Evolutionary conservation across 2,113 vertebrate genomes (phyloP).

Genomic region (Motacilla alba): DNA sequence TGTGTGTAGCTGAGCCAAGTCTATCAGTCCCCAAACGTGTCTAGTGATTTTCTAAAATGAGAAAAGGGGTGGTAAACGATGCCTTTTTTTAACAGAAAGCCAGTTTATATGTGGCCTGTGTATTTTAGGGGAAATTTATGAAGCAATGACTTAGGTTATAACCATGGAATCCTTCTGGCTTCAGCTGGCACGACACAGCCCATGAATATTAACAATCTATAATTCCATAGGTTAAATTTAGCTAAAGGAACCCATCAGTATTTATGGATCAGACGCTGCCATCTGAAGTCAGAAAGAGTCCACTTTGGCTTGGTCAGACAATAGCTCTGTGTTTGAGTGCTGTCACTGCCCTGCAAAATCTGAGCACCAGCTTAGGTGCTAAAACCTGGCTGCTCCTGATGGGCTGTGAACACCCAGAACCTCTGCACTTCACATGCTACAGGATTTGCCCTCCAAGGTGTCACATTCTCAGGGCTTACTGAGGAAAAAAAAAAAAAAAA

Average conservation of each 20-base stretch:
- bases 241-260: neutral
- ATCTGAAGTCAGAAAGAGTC: neutral
- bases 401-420: neutral
- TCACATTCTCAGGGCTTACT: neutral
- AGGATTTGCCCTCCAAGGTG: neutral
- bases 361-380: neutral
- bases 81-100: neutral
- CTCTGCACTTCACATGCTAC: neutral
- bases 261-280: neutral
- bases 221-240: neutral
- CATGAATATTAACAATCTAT: neutral
- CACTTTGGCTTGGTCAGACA: neutral
- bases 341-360: neutral
- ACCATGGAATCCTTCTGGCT: neutral
- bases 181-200: neutral
- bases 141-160: neutral
- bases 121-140: neutral
- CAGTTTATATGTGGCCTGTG: neutral
- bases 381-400: neutral
- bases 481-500: neutral
- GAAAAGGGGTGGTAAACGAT: neutral
- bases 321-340: neutral
- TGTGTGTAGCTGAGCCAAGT: slow-evolving; percentile 5
- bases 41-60: slow-evolving; percentile 8
- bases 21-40: neutral